Base-by-base conservation (phyloP, 2,888 invertebrate species). In the Pterostichus madidus region DNA sequence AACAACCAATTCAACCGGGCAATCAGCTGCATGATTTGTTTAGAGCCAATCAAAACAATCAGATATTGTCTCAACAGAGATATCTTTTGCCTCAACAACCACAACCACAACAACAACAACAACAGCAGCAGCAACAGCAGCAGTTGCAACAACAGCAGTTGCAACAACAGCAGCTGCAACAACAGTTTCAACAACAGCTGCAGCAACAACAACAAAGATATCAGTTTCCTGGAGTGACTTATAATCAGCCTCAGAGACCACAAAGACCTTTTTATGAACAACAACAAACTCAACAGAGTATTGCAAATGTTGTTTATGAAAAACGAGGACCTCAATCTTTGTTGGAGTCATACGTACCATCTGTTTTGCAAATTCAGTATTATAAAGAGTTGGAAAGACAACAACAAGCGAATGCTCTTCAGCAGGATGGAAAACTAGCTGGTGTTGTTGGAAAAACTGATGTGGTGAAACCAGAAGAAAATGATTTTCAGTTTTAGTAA, bases 281-380 rank as follows among this genome's bases (percentile, higher is more conserved):
- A 71, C 83, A 80, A 17, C 76, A 73, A 53, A 31, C 80, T 52
- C 80, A 77, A 75, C 87, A 87, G 84, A 87, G 86, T 77, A 86
- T 17, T 10, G 10, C 13, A 15, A 71, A 84, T 75, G 81, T 86
- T n/a, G 84, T 84, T 17, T 86, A 85, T 84, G 77, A 80, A 24
- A 86, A 86, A 84, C 85, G 89, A 15, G 87, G 89, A 80, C 91
- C 91, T 0, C 90, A 90, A 85, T 91, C 91, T n/a, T 86, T 92
- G 24, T 86, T 92, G 56, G 92, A 92, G 84, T 91, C 91, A 6
- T 92, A 92, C 84, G 88, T 91, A 5, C 92, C 92, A 0, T 90
- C 90, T 5, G 83, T 85, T 46, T 71, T 90, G 44, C 90, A 90
- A 85, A 81, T 89, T 44, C 87, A 88, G 80, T 89, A 88, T 79